Percentiles rank a stretch among this genome's conserved stretches.
These are phyloP conservation scores for Sarcophaga subvicina DNA, from an alignment of 2,888 invertebrate genomes.

Conservation along the genomic window DNA sequence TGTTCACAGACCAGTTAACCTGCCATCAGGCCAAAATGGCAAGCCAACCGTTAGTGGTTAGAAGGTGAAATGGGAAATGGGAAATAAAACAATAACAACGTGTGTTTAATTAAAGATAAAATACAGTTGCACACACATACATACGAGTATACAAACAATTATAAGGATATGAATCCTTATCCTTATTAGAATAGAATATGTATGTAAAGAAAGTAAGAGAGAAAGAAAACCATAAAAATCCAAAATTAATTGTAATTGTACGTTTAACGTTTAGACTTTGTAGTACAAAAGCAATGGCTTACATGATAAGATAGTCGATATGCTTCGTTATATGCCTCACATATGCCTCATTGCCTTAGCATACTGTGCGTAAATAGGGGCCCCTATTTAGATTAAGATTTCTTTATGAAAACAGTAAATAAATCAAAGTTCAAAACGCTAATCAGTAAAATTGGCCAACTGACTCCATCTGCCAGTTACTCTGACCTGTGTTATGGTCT, in stretches of 20 bases:
- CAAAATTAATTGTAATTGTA: constrained; percentile 70
- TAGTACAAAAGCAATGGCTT: constrained; percentile 46
- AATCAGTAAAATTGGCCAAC: constrained; percentile 69
- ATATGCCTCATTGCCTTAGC: too few species aligned
- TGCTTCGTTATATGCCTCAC: background rate
- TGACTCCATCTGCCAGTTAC: constrained; percentile 21
- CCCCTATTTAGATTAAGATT: too few species aligned
- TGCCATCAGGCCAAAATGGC: background rate
- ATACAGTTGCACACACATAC: background rate
- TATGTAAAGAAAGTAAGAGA: background rate
- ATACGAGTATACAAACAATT: background rate
- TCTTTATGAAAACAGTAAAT: constrained; percentile 38
- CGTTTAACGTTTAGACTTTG: constrained; percentile 51
- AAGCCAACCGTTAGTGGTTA: background rate
- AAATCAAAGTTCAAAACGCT: constrained; percentile 72
- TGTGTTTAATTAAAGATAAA: constrained; percentile 54
- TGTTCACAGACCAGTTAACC: constrained; percentile 19
- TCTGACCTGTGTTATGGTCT: constrained; percentile 34
- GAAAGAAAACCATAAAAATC: constrained; percentile 60
- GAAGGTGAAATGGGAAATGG: background rate
- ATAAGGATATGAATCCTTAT: background rate
- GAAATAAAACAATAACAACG: constrained; percentile 13
- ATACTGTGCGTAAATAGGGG: too few species aligned
- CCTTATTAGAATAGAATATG: background rate
- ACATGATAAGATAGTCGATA: constrained; percentile 56